Evolutionary conservation across 2,888 invertebrate genomes (phyloP).

Genomic region (Stenodera caucasica): DNA sequence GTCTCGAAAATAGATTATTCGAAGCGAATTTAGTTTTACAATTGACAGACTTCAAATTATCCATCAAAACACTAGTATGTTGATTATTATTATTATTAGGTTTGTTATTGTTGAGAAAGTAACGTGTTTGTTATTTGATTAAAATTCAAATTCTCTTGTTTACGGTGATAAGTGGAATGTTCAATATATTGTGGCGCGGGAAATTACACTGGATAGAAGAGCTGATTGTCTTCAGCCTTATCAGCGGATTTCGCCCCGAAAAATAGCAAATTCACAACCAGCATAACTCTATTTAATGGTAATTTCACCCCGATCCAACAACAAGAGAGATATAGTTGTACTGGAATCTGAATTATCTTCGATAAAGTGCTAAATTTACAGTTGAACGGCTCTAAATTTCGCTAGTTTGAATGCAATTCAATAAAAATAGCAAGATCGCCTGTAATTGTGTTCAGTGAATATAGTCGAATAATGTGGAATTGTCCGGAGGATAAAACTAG

Average conservation of each 20-base stretch:
- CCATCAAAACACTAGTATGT: neutral
- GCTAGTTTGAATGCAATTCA: neutral
- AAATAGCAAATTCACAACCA: no score
- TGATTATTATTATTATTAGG: constrained; percentile 8
- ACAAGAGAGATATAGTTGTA: no score
- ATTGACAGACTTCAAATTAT: neutral
- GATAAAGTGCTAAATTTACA: no score
- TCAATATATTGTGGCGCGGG: neutral
- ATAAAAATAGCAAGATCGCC: neutral
- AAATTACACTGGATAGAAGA: no score
- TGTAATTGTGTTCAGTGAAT: neutral
- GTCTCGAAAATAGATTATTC: neutral
- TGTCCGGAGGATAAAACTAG: neutral
- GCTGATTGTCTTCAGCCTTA: no score
- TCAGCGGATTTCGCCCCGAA: no score
- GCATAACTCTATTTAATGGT: no score
- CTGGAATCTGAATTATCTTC: no score
- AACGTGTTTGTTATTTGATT: constrained; percentile 1
- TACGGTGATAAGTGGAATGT: neutral
- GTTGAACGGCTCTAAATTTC: no score
- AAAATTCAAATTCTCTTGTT: neutral
- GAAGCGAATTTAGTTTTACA: no score
- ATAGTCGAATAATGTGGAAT: neutral
- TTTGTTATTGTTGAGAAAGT: constrained; percentile 6
- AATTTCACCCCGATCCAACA: no score